Percentiles rank a stretch among this genome's conserved stretches.
Evolutionary conservation across 2,797 vertebrate genomes (phyloP).

Genomic region (Crenichthys baileyi): DNA sequence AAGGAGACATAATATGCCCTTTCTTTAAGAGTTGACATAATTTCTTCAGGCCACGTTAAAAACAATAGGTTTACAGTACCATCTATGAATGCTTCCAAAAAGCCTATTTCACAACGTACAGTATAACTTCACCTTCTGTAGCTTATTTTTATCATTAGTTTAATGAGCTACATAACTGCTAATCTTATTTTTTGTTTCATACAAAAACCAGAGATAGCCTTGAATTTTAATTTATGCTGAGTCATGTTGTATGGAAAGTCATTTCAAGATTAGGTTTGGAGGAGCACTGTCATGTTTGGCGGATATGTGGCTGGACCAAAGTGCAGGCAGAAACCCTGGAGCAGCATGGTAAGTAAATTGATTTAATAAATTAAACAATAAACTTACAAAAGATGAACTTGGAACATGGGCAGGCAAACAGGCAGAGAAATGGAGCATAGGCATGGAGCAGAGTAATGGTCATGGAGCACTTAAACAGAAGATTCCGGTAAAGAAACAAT

Average conservation of each 20-base stretch:
- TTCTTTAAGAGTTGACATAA: background rate
- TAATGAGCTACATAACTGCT: background rate
- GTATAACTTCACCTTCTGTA: background rate
- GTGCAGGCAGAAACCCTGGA: too few species aligned
- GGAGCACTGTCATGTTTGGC: too few species aligned
- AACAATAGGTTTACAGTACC: background rate
- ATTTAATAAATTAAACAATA: too few species aligned
- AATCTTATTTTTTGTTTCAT: too few species aligned
- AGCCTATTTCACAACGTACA: background rate
- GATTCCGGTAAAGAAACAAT: too few species aligned
- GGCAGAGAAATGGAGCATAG: too few species aligned
- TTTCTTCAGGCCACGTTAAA: constrained; percentile 3
- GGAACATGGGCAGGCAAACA: too few species aligned
- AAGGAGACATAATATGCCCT: constrained; percentile 22
- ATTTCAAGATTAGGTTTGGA: background rate
- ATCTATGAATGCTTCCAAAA: background rate
- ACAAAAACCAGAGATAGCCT: background rate
- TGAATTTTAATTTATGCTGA: background rate
- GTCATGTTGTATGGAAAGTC: background rate
- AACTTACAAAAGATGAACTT: too few species aligned
- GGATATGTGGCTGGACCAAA: too few species aligned
- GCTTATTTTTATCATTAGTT: background rate
- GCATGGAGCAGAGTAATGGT: too few species aligned
- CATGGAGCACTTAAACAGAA: too few species aligned
- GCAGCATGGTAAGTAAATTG: too few species aligned